Evolutionary conservation across 2,888 invertebrate species (phyloP), one percentile per base, ranked within the genome.

Genomic region (Dynastes tityus): DNA sequence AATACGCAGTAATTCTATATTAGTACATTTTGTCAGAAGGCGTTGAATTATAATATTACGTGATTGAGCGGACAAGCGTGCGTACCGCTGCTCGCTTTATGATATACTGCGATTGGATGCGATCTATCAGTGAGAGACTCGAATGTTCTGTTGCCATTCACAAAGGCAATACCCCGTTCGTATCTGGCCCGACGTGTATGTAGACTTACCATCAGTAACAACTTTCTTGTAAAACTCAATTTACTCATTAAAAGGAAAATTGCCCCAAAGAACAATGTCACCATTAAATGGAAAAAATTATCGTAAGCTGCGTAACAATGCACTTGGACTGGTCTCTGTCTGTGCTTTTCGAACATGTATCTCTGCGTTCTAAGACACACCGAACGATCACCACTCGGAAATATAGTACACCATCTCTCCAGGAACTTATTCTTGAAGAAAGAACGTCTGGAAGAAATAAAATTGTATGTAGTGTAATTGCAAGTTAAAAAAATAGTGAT

Each of bases 311-410:
- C 83, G 87, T 97, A 98, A 0, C 95, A 92, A 55, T 92, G 91
- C 87, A 95, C 91, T 88, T 97, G 97, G 5, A 92, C 92, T 0
- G 98, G 98, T 5, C 96, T 91, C 82, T 92, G 90, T 76, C 94
- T 91, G 0, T 92, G 91, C 0, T 89, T 87, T 61, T 94, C 93
- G 86, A 92, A 94, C 32, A 96, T 91, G 86, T 91, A 92, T 70
- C 95, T 91, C 87, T 98, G 97, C 0, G 96, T 93, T 67, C 98
- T 91, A 86, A 92, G 89, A 13, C 95, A 93, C 0, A 98, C 93
- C 0, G 97, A 93, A 80, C 92, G 91, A 90, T 98, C 98, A 9
- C 96, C 90, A 45, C 97, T 96, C 0, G 92, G 92, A 89, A 98
- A 98, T 0, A 96, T 94, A 68, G 93, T 92, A 84, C 81, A 79